Base-by-base conservation (phyloP, 2,888 invertebrate species). In the Thyatira batis region DNA sequence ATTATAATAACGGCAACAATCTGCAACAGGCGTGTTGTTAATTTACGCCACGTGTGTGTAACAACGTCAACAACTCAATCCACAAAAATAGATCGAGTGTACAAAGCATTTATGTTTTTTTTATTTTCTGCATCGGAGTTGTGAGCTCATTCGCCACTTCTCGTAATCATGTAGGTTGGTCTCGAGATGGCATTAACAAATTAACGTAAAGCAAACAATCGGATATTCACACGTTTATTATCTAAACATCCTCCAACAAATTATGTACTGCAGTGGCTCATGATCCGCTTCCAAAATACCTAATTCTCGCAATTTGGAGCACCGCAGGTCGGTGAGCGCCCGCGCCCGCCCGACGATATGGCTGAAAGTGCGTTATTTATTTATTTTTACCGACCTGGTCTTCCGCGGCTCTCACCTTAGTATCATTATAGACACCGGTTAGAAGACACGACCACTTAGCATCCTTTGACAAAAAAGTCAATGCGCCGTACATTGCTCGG, bases 351-450 rank as follows among this genome's bases (percentile, higher is more conserved):
- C 78, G 76, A 68, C 83, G 78, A 71, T 73, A 91, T 90, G 91
- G 73, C 83, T 73, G 78, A 85, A 87, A 88, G 90, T 91, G 87
- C 88, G 91, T 90, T 86, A 85, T 84, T 89, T 86, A 85, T 85
- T 84, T 85, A 87, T 89, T 87, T 80, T 82, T 80, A 84, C 73
- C 80, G 73, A 74, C 77, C 80, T 82, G 79, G 73, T 80, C 80
- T 80, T 80, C 78, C 76, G 71, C 77, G 76, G 69, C 67, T 77
- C 76, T 75, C 77, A 82, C 79, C 83, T 85, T 89, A 89, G 87
- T 90, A 80, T 79, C 78, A 73, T 80, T 81, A 82, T 85, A 87
- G 82, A 84, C 87, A 80, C 76, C 84, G 86, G 71, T 76, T 83
- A 73, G 87, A 85, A 85, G 84, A 85, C 85, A 85, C 80, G 80